Percentiles rank a stretch among this genome's conserved stretches.
phyloP scores from a whole-genome alignment of 2,113 vertebrate genomes.

The Entosphenus tridentatus region DNA sequence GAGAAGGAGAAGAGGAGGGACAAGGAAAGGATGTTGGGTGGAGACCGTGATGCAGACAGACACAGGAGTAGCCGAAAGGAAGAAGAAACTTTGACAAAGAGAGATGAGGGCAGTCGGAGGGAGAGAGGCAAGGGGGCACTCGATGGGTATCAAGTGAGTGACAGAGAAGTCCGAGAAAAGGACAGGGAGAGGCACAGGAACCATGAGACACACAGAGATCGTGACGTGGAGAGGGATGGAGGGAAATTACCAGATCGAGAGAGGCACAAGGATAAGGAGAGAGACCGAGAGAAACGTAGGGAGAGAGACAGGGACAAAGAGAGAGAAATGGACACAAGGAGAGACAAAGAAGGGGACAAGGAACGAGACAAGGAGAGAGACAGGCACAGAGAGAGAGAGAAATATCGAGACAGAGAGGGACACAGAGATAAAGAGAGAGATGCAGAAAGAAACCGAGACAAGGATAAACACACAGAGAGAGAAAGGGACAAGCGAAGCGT shows the following conservation, averaged over 20 bases:
- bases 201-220: slow-evolving; percentile 12
- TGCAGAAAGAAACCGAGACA: slow-evolving; percentile 10
- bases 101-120: too few relatives aligned
- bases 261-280: slow-evolving; percentile 8
- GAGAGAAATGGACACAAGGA: slow-evolving; percentile 17
- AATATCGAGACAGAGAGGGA: slow-evolving; percentile 12
- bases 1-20: too few relatives aligned
- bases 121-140: too few relatives aligned
- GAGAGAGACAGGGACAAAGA: slow-evolving; percentile 14
- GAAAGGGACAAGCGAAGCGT: slow-evolving; percentile 7
- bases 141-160: too few relatives aligned
- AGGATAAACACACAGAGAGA: slow-evolving; percentile 14
- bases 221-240: slow-evolving; percentile 9
- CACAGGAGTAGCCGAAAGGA: too few relatives aligned
- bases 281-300: slow-evolving; percentile 18
- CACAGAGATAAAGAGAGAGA: slow-evolving; percentile 14
- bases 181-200: too few relatives aligned
- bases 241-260: slow-evolving; percentile 9
- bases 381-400: slow-evolving; percentile 11
- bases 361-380: slow-evolving; percentile 10
- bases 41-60: too few relatives aligned
- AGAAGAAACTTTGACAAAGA: too few relatives aligned
- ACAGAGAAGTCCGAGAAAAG: too few relatives aligned
- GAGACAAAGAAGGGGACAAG: slow-evolving; percentile 17
- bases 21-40: too few relatives aligned